Evolutionary conservation across 2,113 vertebrate species (phyloP).

Genomic region (Rhinopithecus roxellana): DNA sequence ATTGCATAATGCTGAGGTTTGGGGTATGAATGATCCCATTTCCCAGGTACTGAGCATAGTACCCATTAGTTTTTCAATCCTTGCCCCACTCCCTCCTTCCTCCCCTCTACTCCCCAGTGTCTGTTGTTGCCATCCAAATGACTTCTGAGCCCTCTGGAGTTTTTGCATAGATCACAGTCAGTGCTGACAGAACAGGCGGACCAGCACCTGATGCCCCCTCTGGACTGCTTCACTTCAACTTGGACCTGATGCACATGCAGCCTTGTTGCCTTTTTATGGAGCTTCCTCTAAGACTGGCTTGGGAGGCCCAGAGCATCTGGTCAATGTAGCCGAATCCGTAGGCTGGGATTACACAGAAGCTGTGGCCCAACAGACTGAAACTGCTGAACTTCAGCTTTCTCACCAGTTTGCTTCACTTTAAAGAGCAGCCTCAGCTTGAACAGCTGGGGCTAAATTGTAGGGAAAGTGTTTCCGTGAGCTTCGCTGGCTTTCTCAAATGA

Average conservation of each 20-base stretch:
- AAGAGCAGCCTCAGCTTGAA: slow-evolving; percentile 79
- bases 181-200: background rate
- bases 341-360: slow-evolving; percentile 64
- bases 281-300: slow-evolving; percentile 43
- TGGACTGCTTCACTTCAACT: background rate
- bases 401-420: slow-evolving; percentile 71
- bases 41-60: no score
- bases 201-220: background rate
- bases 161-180: background rate
- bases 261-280: slow-evolving; percentile 45
- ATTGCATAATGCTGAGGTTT: no score
- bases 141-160: background rate
- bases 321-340: slow-evolving; percentile 50
- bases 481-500: slow-evolving; percentile 65
- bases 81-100: no score
- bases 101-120: no score
- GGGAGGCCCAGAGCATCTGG: slow-evolving; percentile 68
- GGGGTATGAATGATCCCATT: no score
- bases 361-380: slow-evolving; percentile 77
- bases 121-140: background rate
- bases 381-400: slow-evolving; percentile 76
- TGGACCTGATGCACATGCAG: background rate
- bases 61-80: no score
- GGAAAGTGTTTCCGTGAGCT: slow-evolving; percentile 64
- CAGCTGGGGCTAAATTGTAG: slow-evolving; percentile 76